Conservation (phyloP, 2,888 invertebrate genomes). For the Andrena chrysosceles region DNA sequence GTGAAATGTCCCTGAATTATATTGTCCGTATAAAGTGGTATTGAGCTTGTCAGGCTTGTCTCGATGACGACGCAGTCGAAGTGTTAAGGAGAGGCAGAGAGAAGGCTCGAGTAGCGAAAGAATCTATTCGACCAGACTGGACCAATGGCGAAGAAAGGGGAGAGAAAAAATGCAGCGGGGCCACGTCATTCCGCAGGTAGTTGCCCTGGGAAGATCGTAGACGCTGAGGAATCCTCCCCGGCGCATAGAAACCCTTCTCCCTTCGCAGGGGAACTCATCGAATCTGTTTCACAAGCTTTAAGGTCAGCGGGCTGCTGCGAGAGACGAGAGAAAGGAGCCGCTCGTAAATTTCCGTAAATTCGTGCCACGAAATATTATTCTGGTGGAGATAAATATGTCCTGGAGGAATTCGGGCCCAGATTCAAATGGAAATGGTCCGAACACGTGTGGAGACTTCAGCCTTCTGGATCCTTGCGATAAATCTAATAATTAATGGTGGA, state of each 20-base stretch:
- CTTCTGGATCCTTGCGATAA: neutral
- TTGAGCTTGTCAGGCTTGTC: neutral
- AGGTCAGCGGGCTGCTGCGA: slow-evolving; percentile 44
- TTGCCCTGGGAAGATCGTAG: slow-evolving; percentile 61
- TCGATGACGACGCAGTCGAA: neutral
- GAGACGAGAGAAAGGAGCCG: slow-evolving; percentile 28
- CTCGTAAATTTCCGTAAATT: slow-evolving; percentile 64
- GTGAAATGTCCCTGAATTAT: too few relatives aligned
- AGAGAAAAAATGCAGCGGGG: slow-evolving; percentile 52
- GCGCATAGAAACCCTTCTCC: slow-evolving; percentile 31
- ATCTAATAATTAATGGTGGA: neutral
- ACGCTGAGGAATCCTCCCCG: slow-evolving; percentile 64
- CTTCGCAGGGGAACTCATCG: slow-evolving; percentile 36
- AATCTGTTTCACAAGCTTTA: slow-evolving; percentile 53
- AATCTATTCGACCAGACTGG: slow-evolving; percentile 12
- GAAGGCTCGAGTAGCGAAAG: neutral
- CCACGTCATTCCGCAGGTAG: slow-evolving; percentile 72
- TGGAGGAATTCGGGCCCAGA: neutral
- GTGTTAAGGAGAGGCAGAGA: neutral
- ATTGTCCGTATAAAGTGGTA: too few relatives aligned
- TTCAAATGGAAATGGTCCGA: slow-evolving; percentile 22
- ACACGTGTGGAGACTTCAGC: neutral
- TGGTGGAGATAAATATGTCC: slow-evolving; percentile 8
- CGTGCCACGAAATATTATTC: slow-evolving; percentile 53
- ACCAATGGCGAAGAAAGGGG: slow-evolving; percentile 37